Evolutionary conservation across 2,888 invertebrate genomes (phyloP), one percentile per base, ranked within the genome.

Genomic region (Pedicia rivosa): DNA sequence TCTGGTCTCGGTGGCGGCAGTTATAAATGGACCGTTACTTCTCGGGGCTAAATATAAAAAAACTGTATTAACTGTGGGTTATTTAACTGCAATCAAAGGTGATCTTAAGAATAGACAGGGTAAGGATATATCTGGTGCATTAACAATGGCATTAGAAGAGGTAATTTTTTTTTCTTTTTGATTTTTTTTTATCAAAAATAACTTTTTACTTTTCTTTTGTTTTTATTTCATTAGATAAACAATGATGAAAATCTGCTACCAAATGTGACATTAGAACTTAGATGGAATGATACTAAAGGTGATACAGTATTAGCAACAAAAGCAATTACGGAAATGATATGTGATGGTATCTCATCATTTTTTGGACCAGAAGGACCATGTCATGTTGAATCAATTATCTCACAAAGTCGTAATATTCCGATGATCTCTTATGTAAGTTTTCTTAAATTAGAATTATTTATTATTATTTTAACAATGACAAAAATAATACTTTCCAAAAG

Each of bases 331-430:
- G 79, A 90, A 57, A 88, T 90, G 84, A 79, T 90, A 57, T 88
- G 87, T 57, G 72, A 79, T 38, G 83, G 84, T 36, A 86, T 90
- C 38, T 76, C 81, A 22, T 91, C 86, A 35, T 90, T 94, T 68
- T 88, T 95, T 58, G 95, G 95, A 4, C 92, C 94, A 3, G 95
- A 95, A 64, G 88, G 90, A 40, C 75, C 78, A 36, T 95, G 95
- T 63, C 73, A 79, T 53, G 87, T 90, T n/a, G 94, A 94, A 62
- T 91, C 94, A 37, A 84, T 87, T 50, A 78, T 95, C 37, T 82
- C 94, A 16, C 87, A 92, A 55, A 81, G 92, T 31, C 75, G 84
- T 58, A 91, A 94, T 66, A 74, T 92, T 54, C 92, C 94, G 40
- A 92, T 95, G 87, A 86, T 95, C 60, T 88, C 91, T 56, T 92